Conservation (phyloP, 1,140 invertebrate genomes). For the Musca vetustissima region DNA sequence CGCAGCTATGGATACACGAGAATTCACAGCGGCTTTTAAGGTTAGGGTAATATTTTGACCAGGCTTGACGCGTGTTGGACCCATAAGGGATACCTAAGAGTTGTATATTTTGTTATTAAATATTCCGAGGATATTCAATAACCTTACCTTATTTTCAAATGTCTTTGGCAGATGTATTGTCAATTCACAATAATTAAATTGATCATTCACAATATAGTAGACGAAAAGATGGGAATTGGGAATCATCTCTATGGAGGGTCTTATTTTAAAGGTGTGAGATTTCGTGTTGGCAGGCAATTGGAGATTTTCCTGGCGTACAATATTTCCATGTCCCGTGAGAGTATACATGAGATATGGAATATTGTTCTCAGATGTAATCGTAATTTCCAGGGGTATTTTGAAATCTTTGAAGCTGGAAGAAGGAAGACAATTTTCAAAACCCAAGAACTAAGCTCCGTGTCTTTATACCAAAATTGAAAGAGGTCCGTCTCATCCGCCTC, state of each 20-base stretch:
- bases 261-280: background rate
- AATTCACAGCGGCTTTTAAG: background rate
- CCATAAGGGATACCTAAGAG: background rate
- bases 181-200: background rate
- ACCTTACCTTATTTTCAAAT: background rate
- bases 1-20: background rate
- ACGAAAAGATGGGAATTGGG: background rate
- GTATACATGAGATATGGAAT: background rate
- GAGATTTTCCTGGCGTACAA: constrained; percentile 74
- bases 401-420: constrained; percentile 44
- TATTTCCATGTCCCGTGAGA: constrained; percentile 25
- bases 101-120: too few species aligned
- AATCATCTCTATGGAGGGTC: background rate
- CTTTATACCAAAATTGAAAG: background rate
- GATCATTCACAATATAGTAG: background rate
- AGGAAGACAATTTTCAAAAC: too few species aligned
- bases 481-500: constrained; percentile 60
- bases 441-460: too few species aligned
- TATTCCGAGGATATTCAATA: too few species aligned
- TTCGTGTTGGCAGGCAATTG: constrained; percentile 63
- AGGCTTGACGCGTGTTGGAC: background rate
- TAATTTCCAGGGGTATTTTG: constrained; percentile 65
- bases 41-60: background rate
- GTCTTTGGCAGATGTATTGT: background rate
- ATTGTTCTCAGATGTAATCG: background rate